Conservation (phyloP, 1,140 invertebrate genomes). For the Zaprionus vittiger region DNA sequence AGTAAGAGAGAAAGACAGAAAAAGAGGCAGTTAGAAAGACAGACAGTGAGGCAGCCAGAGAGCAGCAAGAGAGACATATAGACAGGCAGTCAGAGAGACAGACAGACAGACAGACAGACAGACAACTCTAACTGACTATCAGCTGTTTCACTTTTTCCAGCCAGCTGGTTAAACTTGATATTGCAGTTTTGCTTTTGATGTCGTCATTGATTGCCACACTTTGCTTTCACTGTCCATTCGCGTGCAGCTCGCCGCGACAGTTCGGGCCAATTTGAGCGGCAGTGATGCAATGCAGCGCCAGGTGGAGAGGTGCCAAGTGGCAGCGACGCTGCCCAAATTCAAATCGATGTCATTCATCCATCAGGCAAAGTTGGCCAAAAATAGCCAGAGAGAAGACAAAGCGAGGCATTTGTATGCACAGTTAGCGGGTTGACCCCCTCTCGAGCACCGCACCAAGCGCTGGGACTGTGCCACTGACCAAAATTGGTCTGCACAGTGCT, state of each 20-base stretch:
- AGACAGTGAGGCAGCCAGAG: background rate
- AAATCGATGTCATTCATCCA: conserved; percentile 68
- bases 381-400: conserved; percentile 44
- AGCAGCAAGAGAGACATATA: background rate
- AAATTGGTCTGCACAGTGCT: conserved; percentile 60
- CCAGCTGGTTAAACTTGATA: conserved; percentile 75
- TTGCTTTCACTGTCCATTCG: conserved; percentile 77
- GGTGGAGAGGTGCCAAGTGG: conserved; percentile 27
- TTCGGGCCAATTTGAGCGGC: conserved; percentile 32
- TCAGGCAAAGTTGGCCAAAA: conserved; percentile 58
- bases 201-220: conserved; percentile 83
- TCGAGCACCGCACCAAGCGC: background rate
- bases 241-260: conserved; percentile 35
- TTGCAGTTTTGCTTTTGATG: conserved; percentile 63
- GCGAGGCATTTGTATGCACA: conserved; percentile 69
- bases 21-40: background rate
- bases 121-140: conserved; percentile 21
- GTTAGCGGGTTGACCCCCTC: conserved; percentile 24
- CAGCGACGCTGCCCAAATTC: conserved; percentile 32
- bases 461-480: conserved; percentile 69
- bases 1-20: background rate
- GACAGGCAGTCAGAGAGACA: background rate
- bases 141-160: conserved; percentile 58
- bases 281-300: conserved; percentile 50
- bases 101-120: conserved; percentile 8